These are phyloP conservation scores for Caenorhabditis sulstoni DNA, from an alignment of 2,888 invertebrate genomes.

Conservation along the genomic window DNA sequence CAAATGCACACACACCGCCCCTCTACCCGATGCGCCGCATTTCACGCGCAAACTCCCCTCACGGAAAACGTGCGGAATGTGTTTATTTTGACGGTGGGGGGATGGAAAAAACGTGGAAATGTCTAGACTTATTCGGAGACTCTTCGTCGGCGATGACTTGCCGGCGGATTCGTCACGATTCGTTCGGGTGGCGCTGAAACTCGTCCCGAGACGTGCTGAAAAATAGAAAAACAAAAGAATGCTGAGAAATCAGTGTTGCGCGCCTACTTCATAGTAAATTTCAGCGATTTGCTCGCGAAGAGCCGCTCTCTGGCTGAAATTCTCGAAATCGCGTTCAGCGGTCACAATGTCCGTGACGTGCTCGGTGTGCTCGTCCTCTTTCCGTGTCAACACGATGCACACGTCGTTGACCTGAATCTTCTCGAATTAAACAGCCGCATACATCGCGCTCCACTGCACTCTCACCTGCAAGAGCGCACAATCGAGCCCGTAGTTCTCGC, in stretches of 20 bases:
- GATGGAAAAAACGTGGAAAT: not conserved
- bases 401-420: conserved; percentile 63
- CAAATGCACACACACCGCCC: conserved; percentile 29
- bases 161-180: not conserved
- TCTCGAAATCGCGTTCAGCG: conserved; percentile 34
- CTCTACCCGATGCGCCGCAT: too few relatives aligned
- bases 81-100: too few relatives aligned
- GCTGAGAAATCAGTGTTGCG: too few relatives aligned
- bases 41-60: conserved; percentile 17
- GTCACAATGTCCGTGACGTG: conserved; percentile 39
- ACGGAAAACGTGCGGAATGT: not conserved
- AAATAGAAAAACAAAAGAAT: too few relatives aligned
- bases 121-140: conserved; percentile 24
- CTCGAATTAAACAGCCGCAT: too few relatives aligned
- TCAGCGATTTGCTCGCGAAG: conserved; percentile 26
- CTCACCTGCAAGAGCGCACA: conserved; percentile 46
- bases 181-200: conserved; percentile 50
- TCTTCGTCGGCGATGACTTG: not conserved
- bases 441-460: too few relatives aligned
- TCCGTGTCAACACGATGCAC: conserved; percentile 54
- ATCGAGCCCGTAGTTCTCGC: conserved; percentile 58
- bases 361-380: conserved; percentile 23
- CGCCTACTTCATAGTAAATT: conserved; percentile 45
- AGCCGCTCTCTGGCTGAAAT: conserved; percentile 12
- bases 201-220: conserved; percentile 49